A percentile compares a stretch with the other conserved stretches of the same genome.
phyloP scores from a whole-genome alignment of 2,888 invertebrate genomes.

The Autographa gamma region DNA sequence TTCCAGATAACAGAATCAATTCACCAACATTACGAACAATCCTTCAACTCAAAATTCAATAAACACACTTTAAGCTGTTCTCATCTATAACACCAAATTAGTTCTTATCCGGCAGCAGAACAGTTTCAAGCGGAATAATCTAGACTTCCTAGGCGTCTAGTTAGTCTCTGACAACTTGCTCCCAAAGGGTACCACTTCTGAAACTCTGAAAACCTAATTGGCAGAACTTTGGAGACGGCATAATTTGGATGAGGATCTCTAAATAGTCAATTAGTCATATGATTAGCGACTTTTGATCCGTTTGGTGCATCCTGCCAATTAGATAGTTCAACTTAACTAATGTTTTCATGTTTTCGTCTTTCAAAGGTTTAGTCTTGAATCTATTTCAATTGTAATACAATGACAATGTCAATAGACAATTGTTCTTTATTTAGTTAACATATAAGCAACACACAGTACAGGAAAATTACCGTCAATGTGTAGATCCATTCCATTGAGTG shows the following conservation, averaged over 20 bases:
- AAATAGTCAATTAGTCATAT: slow-evolving; percentile 17
- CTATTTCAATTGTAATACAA: too few relatives aligned
- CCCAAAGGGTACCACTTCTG: slow-evolving; percentile 43
- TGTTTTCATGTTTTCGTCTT: too few relatives aligned
- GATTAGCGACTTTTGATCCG: slow-evolving; percentile 19
- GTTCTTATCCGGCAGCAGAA: slow-evolving; percentile 12
- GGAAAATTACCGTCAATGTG: too few relatives aligned
- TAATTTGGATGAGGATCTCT: slow-evolving; percentile 35
- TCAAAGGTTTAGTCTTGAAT: too few relatives aligned
- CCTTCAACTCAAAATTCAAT: not conserved
- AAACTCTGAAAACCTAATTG: slow-evolving; percentile 58
- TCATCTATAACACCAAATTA: slow-evolving; percentile 27
- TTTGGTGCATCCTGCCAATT: not conserved
- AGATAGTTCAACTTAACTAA: not conserved
- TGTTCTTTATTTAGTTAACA: too few relatives aligned
- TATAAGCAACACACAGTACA: too few relatives aligned
- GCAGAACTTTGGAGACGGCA: slow-evolving; percentile 42
- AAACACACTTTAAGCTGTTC: not conserved
- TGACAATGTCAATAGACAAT: too few relatives aligned
- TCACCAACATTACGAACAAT: not conserved
- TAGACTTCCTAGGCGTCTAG: slow-evolving; percentile 37
- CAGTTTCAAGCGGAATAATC: slow-evolving; percentile 44
- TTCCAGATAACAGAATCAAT: too few relatives aligned
- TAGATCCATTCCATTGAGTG: too few relatives aligned
- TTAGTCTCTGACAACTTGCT: slow-evolving; percentile 48